Evolutionary conservation across 2,797 vertebrate genomes (phyloP), one percentile per base, ranked within the genome.

Genomic region (Limosa lapponica): DNA sequence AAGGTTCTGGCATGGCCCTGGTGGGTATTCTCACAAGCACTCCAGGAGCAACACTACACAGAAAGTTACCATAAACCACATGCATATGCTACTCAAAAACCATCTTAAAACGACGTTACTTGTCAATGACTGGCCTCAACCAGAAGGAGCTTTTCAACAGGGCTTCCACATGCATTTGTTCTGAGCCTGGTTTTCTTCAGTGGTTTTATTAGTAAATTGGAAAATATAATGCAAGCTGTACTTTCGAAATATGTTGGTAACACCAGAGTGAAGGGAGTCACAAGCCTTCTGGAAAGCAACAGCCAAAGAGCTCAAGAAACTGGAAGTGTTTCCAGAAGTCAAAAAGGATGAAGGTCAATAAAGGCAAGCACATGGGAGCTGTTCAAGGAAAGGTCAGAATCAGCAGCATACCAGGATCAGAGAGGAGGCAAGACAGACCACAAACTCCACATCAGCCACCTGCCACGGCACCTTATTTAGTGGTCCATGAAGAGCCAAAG

Each of bases 131-230:
- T 18, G 48, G 36, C 27, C 58, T 71, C 58, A 13, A 6, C 41
- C 81, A 86, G 89, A 46, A 89, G 79, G 57, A 66, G 58, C 49
- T 89, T 95, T 87, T n/a, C 92, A 91, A 18, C 84, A 44, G 54
- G 5, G n/a, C 14, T 82, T 30, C 82, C 49, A 32, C 67, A 23
- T 0, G 32, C 37, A 4, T 65, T 52, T 44, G 19, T 4, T 41
- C 71, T 0, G 32, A 41, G 87, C 66, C 85, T 93, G 92, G 7
- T 34, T 81, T 74, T 58, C 78, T 66, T 94, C 87, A 51, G 69
- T 0, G 14, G 90, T 74, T 92, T 78, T 2, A 4, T 48, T 32
- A 67, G 71, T 46, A 75, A 90, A 85, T 72, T 37, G 79, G 90
- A 84, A 57, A 64, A 59, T 11, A 10, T 1, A 37, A 59, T 0